Conservation (phyloP, 1,140 invertebrate species). For the Euwallacea fornicatus region DNA sequence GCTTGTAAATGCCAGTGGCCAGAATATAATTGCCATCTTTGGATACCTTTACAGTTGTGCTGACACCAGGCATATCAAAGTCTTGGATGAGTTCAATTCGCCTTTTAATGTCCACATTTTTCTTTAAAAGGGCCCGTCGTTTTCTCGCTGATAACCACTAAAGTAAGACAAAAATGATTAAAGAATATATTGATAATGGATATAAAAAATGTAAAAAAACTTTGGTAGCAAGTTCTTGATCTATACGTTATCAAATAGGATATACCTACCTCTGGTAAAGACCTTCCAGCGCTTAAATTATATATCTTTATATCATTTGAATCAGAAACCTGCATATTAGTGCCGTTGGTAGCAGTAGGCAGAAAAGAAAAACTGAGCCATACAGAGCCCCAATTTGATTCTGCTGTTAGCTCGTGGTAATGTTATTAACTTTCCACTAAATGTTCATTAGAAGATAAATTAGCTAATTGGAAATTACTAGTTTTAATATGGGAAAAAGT, state of each 20-base stretch:
- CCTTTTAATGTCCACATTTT: conserved; percentile 86
- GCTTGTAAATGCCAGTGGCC: conserved; percentile 95
- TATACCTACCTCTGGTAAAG: conserved; percentile 87
- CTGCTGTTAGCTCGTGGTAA: too few species aligned
- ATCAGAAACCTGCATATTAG: conserved; percentile 74
- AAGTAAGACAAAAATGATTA: conserved; percentile 46
- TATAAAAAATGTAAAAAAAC: neutral
- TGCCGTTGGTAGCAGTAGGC: neutral
- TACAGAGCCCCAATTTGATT: too few species aligned
- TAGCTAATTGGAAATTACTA: too few species aligned
- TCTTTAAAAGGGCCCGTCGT: conserved; percentile 80
- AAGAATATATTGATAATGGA: neutral
- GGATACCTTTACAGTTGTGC: conserved; percentile 82
- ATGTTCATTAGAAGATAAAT: too few species aligned
- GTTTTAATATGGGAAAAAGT: too few species aligned
- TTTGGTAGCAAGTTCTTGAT: neutral
- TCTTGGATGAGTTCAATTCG: conserved; percentile 97
- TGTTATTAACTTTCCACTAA: too few species aligned
- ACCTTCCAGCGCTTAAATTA: conserved; percentile 95
- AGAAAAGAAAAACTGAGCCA: neutral
- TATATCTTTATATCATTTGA: conserved; percentile 97
- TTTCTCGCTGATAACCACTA: conserved; percentile 94
- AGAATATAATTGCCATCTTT: conserved; percentile 92
- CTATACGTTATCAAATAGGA: neutral
- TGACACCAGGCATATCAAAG: conserved; percentile 97